These are phyloP conservation scores for Acanthurus tractus DNA, from an alignment of 2,797 vertebrate genomes.

Conservation along the genomic window DNA sequence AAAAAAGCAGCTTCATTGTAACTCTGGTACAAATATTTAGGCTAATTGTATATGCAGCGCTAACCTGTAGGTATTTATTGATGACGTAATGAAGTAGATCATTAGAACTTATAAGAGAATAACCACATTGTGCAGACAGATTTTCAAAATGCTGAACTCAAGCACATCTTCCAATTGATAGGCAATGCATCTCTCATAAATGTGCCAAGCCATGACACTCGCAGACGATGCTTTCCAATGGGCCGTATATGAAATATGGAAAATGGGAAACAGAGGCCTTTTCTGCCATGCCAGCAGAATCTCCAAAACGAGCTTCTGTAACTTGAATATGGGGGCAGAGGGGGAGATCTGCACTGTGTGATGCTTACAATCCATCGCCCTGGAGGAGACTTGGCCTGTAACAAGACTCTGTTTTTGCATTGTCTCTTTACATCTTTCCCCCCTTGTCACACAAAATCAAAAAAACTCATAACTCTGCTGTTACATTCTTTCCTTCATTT, in stretches of 20 bases:
- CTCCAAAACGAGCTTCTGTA: slow-evolving; percentile 82
- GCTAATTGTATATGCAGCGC: background rate
- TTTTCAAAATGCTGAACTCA: slow-evolving; percentile 70
- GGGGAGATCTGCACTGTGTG: slow-evolving; percentile 31
- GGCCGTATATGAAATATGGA: slow-evolving; percentile 82
- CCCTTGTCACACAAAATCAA: too few species aligned
- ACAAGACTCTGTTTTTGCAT: slow-evolving; percentile 7
- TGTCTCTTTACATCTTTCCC: slow-evolving; percentile 18
- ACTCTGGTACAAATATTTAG: too few species aligned
- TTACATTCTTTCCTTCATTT: background rate
- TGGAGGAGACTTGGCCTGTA: slow-evolving; percentile 26
- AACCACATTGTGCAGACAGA: slow-evolving; percentile 29
- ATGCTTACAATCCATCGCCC: slow-evolving; percentile 40
- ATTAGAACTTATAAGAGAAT: slow-evolving; percentile 21
- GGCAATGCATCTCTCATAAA: slow-evolving; percentile 71
- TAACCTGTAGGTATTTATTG: background rate
- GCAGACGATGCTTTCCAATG: slow-evolving; percentile 76
- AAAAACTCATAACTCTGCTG: background rate
- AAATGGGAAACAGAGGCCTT: slow-evolving; percentile 74
- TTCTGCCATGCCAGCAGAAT: slow-evolving; percentile 84
- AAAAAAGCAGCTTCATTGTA: too few species aligned
- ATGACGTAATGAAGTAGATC: background rate
- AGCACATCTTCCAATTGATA: slow-evolving; percentile 70
- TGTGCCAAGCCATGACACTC: slow-evolving; percentile 71
- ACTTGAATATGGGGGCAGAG: slow-evolving; percentile 54